These are phyloP conservation scores for Miichthys miiuy DNA, from an alignment of 2,797 vertebrate species.

Conservation along the genomic window DNA sequence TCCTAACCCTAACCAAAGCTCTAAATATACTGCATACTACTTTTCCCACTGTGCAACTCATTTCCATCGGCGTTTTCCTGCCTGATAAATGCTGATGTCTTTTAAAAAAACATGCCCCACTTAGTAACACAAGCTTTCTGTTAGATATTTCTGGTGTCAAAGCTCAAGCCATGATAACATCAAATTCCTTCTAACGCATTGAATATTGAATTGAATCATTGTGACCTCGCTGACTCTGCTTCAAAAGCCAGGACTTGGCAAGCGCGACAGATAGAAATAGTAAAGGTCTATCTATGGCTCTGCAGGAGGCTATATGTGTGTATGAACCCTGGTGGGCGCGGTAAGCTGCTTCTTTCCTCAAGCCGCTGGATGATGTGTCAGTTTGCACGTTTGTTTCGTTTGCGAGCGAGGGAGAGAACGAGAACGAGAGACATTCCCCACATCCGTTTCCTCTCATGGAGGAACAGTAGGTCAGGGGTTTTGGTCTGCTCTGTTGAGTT, in stretches of 20 bases:
- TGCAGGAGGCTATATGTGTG: slow-evolving; percentile 10
- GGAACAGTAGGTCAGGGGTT: slow-evolving; percentile 68
- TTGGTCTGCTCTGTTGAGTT: slow-evolving; percentile 50
- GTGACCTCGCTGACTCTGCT: neutral
- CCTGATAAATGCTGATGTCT: neutral
- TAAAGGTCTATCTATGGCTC: slow-evolving; percentile 10
- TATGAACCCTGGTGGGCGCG: slow-evolving; percentile 2
- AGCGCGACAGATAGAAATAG: slow-evolving; percentile 20
- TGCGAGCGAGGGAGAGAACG: slow-evolving; percentile 7
- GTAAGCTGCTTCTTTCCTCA: slow-evolving; percentile 41
- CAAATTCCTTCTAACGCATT: neutral
- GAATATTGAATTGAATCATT: neutral
- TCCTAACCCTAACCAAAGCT: no score
- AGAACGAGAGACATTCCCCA: slow-evolving; percentile 40
- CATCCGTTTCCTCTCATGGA: slow-evolving; percentile 72
- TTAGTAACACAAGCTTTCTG: neutral
- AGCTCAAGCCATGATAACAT: slow-evolving; percentile 6
- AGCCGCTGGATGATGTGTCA: slow-evolving; percentile 31
- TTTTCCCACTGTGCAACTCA: neutral
- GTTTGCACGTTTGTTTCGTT: slow-evolving; percentile 32
- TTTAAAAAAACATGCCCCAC: neutral
- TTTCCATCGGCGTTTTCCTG: neutral
- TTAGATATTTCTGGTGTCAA: neutral
- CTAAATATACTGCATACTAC: neutral
- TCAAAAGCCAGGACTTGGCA: slow-evolving; percentile 31